Conservation (phyloP, 2,888 invertebrate species). For the Stictocephala bisonia region DNA sequence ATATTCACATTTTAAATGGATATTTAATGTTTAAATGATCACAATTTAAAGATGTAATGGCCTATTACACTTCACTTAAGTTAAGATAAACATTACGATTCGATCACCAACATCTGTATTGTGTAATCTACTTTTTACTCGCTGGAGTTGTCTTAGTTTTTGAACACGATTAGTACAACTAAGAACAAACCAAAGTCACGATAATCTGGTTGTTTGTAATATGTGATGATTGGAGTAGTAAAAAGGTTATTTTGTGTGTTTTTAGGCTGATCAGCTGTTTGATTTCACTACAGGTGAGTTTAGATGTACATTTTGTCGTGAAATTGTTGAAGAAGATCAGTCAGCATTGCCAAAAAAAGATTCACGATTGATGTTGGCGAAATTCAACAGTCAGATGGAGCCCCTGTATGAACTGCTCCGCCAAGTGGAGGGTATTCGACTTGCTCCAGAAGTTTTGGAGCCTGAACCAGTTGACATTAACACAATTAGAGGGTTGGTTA, state of each 20-base stretch:
- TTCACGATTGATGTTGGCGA: constrained; percentile 87
- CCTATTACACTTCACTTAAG: too few relatives aligned
- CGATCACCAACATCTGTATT: too few relatives aligned
- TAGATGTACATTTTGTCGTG: constrained; percentile 89
- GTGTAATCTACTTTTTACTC: too few relatives aligned
- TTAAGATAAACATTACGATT: too few relatives aligned
- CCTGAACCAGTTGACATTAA: constrained; percentile 94
- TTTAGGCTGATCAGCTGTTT: constrained; percentile 86
- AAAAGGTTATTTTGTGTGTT: constrained; percentile 10
- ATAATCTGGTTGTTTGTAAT: too few relatives aligned
- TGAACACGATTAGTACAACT: too few relatives aligned
- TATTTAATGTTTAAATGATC: too few relatives aligned
- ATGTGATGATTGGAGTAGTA: background rate
- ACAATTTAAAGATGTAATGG: too few relatives aligned
- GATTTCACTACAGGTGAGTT: constrained; percentile 88
- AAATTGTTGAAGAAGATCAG: constrained; percentile 93
- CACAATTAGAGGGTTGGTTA: constrained; percentile 77
- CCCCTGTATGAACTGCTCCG: constrained; percentile 89
- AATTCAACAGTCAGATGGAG: constrained; percentile 94
- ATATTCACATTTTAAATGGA: too few relatives aligned
- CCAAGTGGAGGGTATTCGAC: constrained; percentile 92
- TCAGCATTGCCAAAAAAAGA: constrained; percentile 94
- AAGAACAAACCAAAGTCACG: too few relatives aligned
- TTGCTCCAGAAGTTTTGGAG: constrained; percentile 93
- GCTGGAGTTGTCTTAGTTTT: too few relatives aligned